Evolutionary conservation across 2,113 vertebrate species (phyloP).

Genomic region (Vireo altiloquus): DNA sequence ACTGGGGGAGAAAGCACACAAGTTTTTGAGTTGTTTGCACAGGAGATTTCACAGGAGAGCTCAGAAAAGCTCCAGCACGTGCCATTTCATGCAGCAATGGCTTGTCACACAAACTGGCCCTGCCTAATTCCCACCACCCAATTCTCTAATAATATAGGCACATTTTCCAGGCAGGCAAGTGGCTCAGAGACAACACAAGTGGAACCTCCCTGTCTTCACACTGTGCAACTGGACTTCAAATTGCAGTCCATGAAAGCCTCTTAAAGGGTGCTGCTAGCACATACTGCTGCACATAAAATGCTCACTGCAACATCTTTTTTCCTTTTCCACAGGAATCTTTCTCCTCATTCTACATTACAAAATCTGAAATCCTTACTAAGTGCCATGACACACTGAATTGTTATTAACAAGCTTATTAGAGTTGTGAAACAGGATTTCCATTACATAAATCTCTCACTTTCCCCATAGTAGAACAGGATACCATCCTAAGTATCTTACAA

Average conservation of each 20-base stretch:
- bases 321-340: not conserved
- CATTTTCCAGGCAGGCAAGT: not conserved
- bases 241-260: not conserved
- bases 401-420: conserved; percentile 59
- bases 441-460: conserved; percentile 12
- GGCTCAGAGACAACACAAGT: not conserved
- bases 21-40: not conserved
- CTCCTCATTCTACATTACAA: not conserved
- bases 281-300: not conserved
- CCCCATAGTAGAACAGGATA: conserved; percentile 4
- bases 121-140: not conserved
- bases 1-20: not conserved
- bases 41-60: not conserved
- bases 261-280: not conserved
- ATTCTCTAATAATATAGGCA: not conserved
- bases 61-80: not conserved
- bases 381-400: not conserved
- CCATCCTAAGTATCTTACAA: conserved; percentile 8
- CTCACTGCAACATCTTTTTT: not conserved
- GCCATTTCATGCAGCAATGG: not conserved
- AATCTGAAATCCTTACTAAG: conserved; percentile 53
- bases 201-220: not conserved
- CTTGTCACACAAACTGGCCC: not conserved
- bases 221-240: not conserved
- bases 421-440: conserved; percentile 51